Evolutionary conservation across 30 jellyfish, hydroid and myxozoan genomes (phyloP).

Genomic region (Mastigias papua): DNA sequence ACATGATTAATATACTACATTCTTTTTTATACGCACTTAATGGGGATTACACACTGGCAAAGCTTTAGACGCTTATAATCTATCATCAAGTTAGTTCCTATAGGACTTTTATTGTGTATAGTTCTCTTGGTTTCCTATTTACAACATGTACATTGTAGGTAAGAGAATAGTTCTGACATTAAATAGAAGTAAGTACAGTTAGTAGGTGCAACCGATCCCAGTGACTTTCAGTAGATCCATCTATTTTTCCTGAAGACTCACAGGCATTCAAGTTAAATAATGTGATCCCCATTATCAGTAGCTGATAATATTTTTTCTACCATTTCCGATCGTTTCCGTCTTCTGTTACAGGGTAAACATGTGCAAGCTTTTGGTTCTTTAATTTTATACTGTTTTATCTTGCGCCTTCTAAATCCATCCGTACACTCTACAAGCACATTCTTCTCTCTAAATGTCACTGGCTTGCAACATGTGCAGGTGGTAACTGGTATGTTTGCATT

Average conservation of each 20-base stretch:
- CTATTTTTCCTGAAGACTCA: background rate
- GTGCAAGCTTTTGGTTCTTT: constrained; percentile 75
- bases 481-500: constrained; percentile 13
- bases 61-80: too few species aligned
- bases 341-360: constrained; percentile 76
- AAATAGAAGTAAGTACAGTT: too few species aligned
- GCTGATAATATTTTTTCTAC: background rate
- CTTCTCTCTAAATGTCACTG: constrained; percentile 56
- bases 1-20: too few species aligned
- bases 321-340: constrained; percentile 56
- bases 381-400: constrained; percentile 35
- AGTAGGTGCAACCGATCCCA: too few species aligned
- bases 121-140: too few species aligned
- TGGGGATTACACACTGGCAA: too few species aligned
- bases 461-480: constrained; percentile 79
- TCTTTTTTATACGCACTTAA: too few species aligned
- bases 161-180: too few species aligned
- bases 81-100: too few species aligned
- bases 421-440: constrained; percentile 44
- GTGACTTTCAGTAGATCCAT: background rate
- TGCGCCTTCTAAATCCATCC: constrained; percentile 3
- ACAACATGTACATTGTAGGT: too few species aligned
- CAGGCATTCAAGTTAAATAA: background rate
- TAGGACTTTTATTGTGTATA: too few species aligned
- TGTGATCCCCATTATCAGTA: background rate